These are phyloP conservation scores for Pagetopsis macropterus DNA, from an alignment of 2,797 vertebrate genomes.

Conservation along the genomic window DNA sequence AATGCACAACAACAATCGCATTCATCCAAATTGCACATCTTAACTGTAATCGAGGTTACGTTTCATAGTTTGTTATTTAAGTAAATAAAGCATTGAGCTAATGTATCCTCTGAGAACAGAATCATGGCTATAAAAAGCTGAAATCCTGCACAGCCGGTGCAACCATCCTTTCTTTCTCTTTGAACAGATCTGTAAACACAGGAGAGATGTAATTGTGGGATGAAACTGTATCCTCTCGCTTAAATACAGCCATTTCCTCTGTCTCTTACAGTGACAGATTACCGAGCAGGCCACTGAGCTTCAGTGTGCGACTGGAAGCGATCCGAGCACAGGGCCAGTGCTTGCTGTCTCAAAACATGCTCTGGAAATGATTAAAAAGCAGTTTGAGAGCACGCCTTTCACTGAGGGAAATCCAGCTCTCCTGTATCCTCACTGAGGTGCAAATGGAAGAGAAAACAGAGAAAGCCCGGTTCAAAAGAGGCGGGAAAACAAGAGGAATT, in stretches of 20 bases:
- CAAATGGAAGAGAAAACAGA: slow-evolving; percentile 76
- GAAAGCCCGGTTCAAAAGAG: slow-evolving; percentile 64
- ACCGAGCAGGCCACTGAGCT: slow-evolving; percentile 74
- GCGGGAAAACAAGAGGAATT: slow-evolving; percentile 36
- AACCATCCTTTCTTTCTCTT: slow-evolving; percentile 69
- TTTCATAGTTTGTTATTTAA: slow-evolving; percentile 68
- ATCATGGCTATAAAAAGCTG: slow-evolving; percentile 67
- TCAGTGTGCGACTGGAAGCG: slow-evolving; percentile 78
- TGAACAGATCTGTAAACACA: slow-evolving; percentile 82
- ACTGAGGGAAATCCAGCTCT: slow-evolving; percentile 85
- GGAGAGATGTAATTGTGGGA: slow-evolving; percentile 81
- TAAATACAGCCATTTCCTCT: slow-evolving; percentile 85
- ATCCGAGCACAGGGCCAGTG: slow-evolving; percentile 79
- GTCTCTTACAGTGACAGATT: slow-evolving; percentile 84
- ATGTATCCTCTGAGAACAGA: slow-evolving; percentile 50
- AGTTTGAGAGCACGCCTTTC: slow-evolving; percentile 81
- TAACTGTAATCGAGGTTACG: slow-evolving; percentile 59
- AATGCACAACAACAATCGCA: slow-evolving; percentile 41
- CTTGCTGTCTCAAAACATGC: slow-evolving; percentile 79
- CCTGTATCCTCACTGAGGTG: slow-evolving; percentile 81
- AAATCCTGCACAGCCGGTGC: slow-evolving; percentile 71
- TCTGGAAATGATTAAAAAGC: slow-evolving; percentile 94
- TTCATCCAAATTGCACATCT: slow-evolving; percentile 54
- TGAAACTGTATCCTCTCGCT: slow-evolving; percentile 83
- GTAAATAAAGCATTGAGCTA: slow-evolving; percentile 66